Conservation (phyloP, 2,113 vertebrate species). For the Cheirogaleus medius region DNA sequence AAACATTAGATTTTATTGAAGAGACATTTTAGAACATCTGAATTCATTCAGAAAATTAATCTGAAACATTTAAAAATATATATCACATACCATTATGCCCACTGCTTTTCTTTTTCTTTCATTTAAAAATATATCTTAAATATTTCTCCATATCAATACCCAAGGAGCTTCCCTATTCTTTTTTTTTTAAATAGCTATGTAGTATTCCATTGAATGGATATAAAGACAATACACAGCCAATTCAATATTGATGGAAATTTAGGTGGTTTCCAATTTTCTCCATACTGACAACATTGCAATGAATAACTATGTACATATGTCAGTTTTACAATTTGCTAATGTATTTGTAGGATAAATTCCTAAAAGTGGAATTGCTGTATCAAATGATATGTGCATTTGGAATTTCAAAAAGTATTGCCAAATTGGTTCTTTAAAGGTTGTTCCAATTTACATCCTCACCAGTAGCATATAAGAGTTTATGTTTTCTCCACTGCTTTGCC, state of each 20-base stretch:
- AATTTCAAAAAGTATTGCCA: slow-evolving; percentile 4
- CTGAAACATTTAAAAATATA: neutral
- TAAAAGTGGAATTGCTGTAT: neutral
- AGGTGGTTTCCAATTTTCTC: slow-evolving; percentile 1
- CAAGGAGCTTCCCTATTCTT: neutral
- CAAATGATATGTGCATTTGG: neutral
- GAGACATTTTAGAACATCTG: neutral
- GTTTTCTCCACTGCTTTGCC: neutral
- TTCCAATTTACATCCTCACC: neutral
- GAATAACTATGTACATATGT: neutral
- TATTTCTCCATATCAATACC: neutral
- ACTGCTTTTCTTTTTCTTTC: neutral
- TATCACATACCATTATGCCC: neutral
- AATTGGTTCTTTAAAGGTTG: neutral
- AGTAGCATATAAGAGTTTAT: neutral
- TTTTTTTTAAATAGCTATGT: neutral
- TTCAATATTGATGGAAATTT: neutral
- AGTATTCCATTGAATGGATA: neutral
- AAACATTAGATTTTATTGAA: slow-evolving; percentile 15
- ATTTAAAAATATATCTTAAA: neutral
- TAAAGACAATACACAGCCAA: neutral
- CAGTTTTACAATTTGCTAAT: neutral
- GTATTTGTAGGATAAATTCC: neutral
- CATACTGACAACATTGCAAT: neutral
- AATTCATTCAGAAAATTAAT: too few relatives aligned